Evolutionary conservation across 2,113 vertebrate species (phyloP).

Genomic region (Indicator maculatus): DNA sequence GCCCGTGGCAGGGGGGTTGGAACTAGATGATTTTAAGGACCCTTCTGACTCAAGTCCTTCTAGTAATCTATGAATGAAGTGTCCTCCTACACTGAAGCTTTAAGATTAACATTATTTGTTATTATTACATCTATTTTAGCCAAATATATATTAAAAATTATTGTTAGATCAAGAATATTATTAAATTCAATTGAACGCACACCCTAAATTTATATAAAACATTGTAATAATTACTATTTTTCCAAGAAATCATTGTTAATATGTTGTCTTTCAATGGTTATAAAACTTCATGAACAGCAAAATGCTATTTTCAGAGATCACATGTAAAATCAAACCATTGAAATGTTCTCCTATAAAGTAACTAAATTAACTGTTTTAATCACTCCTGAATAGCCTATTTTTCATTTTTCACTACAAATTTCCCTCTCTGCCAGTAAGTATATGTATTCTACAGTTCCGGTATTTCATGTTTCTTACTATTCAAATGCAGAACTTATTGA

Average conservation of each 20-base stretch:
- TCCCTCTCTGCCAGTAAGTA: background rate
- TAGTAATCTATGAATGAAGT: background rate
- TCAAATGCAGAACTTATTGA: background rate
- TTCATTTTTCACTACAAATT: background rate
- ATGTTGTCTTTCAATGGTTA: background rate
- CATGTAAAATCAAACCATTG: background rate
- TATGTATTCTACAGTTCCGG: background rate
- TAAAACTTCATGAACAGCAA: background rate
- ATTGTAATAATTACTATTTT: background rate
- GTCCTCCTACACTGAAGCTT: background rate
- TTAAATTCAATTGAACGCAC: background rate
- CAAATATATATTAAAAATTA: background rate
- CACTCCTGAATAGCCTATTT: background rate
- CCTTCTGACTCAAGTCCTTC: too few relatives aligned
- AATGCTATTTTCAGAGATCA: background rate
- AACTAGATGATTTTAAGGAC: too few relatives aligned
- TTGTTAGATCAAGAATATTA: background rate
- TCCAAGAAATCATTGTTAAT: background rate
- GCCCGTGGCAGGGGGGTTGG: too few relatives aligned
- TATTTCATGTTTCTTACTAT: background rate
- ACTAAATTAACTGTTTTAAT: background rate
- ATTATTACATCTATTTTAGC: background rate
- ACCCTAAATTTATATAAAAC: background rate
- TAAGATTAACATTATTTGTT: background rate
- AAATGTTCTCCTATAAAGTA: background rate